These are phyloP conservation scores for Enteromius thamalakanensis DNA, from an alignment of 2,797 vertebrate genomes.

Conservation along the genomic window DNA sequence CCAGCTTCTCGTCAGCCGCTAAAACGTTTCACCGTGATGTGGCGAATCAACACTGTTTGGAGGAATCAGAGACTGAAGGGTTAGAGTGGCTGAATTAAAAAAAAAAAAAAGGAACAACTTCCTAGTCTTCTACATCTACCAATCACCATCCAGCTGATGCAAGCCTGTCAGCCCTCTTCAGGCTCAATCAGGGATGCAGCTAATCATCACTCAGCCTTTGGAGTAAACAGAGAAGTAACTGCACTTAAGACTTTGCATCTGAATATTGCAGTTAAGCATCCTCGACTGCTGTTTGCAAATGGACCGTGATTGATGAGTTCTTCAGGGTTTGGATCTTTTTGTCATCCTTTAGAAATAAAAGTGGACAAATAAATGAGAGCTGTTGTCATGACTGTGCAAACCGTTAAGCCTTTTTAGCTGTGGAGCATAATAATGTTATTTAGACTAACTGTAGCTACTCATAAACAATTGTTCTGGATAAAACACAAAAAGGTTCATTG, in stretches of 20 bases:
- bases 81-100: conserved; percentile 8
- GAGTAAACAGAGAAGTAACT: conserved; percentile 52
- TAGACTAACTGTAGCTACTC: background rate
- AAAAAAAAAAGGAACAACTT: background rate
- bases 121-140: conserved; percentile 41
- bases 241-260: conserved; percentile 47
- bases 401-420: background rate
- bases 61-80: conserved; percentile 52
- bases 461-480: background rate
- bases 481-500: background rate
- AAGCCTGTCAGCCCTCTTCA: conserved; percentile 50
- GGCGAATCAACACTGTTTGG: conserved; percentile 58
- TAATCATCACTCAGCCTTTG: conserved; percentile 59
- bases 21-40: conserved; percentile 52
- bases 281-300: conserved; percentile 28
- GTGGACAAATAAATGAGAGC: background rate
- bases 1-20: conserved; percentile 37
- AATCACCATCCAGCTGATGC: conserved; percentile 61
- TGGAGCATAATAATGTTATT: background rate
- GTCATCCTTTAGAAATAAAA: background rate
- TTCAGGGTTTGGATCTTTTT: conserved; percentile 9
- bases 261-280: conserved; percentile 33
- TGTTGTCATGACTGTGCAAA: conserved; percentile 18
- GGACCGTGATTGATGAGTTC: conserved; percentile 28
- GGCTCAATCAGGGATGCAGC: conserved; percentile 59